Conservation (phyloP, 2,113 vertebrate genomes). For the Proterorhinus semilunaris region DNA sequence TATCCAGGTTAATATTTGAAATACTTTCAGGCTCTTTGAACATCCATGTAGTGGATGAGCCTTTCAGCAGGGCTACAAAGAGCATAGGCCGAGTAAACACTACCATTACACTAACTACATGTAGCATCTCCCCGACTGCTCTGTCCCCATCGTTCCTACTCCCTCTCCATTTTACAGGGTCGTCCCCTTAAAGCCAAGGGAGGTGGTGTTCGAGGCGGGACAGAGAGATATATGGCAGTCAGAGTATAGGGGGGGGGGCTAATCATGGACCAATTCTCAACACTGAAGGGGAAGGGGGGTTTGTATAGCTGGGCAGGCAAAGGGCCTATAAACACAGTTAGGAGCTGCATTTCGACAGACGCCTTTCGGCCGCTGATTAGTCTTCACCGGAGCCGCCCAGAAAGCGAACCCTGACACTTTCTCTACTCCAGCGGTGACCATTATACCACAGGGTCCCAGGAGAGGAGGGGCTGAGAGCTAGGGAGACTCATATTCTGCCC, state of each 20-base stretch:
- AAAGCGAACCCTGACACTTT: constrained; percentile 30
- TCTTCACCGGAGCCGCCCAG: constrained; percentile 37
- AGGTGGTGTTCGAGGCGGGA: constrained; percentile 32
- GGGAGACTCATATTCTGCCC: constrained; percentile 16
- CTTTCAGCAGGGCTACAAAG: constrained; percentile 24
- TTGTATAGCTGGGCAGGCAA: constrained; percentile 53
- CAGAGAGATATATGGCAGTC: constrained; percentile 61
- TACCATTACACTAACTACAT: constrained; percentile 62
- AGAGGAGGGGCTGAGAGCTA: constrained; percentile 26
- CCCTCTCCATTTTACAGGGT: constrained; percentile 62
- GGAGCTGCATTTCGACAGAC: constrained; percentile 57
- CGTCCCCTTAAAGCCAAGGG: constrained; percentile 36
- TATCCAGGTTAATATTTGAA: no score
- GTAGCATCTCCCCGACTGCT: constrained; percentile 52
- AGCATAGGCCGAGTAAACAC: constrained; percentile 58
- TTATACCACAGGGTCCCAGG: constrained; percentile 27
- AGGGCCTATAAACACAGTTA: constrained; percentile 65
- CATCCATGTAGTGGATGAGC: background rate
- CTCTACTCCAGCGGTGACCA: constrained; percentile 16
- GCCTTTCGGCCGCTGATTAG: constrained; percentile 58
- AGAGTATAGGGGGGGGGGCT: constrained; percentile 52
- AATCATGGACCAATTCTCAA: constrained; percentile 50
- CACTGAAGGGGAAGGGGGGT: constrained; percentile 63
- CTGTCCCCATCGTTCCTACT: constrained; percentile 49
- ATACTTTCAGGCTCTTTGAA: no score